These are phyloP conservation scores for Patella caerulea DNA, from an alignment of 2,888 invertebrate genomes.

Conservation along the genomic window DNA sequence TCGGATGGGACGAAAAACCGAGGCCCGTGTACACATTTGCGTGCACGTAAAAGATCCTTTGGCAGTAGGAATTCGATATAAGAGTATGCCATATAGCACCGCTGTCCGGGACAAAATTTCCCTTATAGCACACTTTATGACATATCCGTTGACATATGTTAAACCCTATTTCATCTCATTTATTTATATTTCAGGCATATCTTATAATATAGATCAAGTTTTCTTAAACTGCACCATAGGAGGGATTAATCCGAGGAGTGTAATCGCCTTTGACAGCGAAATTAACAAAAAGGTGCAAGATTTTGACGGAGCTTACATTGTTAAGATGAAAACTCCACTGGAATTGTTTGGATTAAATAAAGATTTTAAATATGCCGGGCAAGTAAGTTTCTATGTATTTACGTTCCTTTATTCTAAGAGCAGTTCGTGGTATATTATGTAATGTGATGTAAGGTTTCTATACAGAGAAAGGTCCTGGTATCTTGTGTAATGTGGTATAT, in stretches of 20 bases:
- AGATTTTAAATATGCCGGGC: slow-evolving; percentile 55
- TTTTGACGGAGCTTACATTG: slow-evolving; percentile 38
- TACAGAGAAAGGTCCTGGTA: background rate
- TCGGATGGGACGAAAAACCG: no score
- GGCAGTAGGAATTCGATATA: no score
- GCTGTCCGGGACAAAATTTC: no score
- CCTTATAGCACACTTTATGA: no score
- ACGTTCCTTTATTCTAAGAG: slow-evolving; percentile 47
- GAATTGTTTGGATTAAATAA: slow-evolving; percentile 55
- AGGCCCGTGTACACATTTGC: no score
- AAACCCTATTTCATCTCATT: no score
- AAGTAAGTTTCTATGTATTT: slow-evolving; percentile 42
- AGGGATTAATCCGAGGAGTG: slow-evolving; percentile 37
- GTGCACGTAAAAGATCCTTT: no score
- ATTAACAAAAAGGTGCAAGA: slow-evolving; percentile 21
- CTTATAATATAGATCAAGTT: slow-evolving; percentile 56
- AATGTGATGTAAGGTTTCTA: slow-evolving; percentile 51
- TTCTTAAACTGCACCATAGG: slow-evolving; percentile 57
- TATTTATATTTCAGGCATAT: slow-evolving; percentile 46
- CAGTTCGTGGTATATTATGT: background rate
- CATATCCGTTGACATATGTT: no score
- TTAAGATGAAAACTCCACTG: slow-evolving; percentile 54
- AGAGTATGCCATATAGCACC: no score
- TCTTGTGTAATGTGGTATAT: no score
- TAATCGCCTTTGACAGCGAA: slow-evolving; percentile 40